These are phyloP conservation scores for Drosophila mercatorum DNA, from an alignment of 2,888 invertebrate genomes.

Conservation along the genomic window DNA sequence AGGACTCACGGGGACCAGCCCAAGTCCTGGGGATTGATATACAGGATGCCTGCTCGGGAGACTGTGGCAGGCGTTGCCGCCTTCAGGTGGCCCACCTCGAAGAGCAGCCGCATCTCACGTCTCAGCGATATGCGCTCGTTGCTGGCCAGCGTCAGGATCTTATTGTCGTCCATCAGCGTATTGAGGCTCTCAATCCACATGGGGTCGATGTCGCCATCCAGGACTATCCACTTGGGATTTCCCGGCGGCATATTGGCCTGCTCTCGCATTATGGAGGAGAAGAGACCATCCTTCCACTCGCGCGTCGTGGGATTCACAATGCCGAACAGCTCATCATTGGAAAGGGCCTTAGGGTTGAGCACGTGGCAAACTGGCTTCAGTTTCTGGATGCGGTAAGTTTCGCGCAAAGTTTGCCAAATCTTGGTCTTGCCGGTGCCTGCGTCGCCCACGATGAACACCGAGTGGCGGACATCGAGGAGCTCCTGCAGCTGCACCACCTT, in stretches of 20 bases:
- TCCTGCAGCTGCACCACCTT: slow-evolving; percentile 97
- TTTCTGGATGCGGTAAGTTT: slow-evolving; percentile 89
- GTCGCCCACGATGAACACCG: slow-evolving; percentile 94
- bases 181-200: slow-evolving; percentile 98
- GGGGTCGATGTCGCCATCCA: slow-evolving; percentile 94
- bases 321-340: slow-evolving; percentile 97
- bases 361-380: slow-evolving; percentile 93
- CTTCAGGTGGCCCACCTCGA: slow-evolving; percentile 95
- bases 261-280: slow-evolving; percentile 97
- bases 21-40: slow-evolving; percentile 96
- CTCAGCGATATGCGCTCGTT: slow-evolving; percentile 97
- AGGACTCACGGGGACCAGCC: slow-evolving; percentile 95
- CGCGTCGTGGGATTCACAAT: slow-evolving; percentile 96
- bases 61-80: slow-evolving; percentile 98
- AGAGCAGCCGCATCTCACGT: slow-evolving; percentile 94
- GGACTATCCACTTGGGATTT: slow-evolving; percentile 96
- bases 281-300: slow-evolving; percentile 96
- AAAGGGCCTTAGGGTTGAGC: slow-evolving; percentile 96
- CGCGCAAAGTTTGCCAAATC: slow-evolving; percentile 95
- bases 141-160: slow-evolving; percentile 96
- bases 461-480: slow-evolving; percentile 96
- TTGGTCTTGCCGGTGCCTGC: slow-evolving; percentile 97
- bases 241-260: slow-evolving; percentile 94
- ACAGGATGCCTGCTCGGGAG: slow-evolving; percentile 96
- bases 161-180: slow-evolving; percentile 99